Percentiles rank a stretch among this genome's conserved stretches.
Conservation (phyloP, 2,888 invertebrate genomes). For the Chloromyia formosa region DNA sequence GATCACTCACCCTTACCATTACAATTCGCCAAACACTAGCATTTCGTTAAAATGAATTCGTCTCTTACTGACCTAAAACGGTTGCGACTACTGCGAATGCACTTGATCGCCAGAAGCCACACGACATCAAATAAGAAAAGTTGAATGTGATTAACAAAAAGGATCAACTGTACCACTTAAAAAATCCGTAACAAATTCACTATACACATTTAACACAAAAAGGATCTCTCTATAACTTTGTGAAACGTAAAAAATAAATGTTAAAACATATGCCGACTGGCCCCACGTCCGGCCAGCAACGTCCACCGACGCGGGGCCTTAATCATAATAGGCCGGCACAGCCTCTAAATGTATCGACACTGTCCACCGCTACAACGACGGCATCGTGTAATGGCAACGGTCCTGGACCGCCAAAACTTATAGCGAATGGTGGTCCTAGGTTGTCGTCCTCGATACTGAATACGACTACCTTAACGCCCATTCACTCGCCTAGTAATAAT, state of each 20-base stretch:
- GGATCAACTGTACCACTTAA: too few relatives aligned
- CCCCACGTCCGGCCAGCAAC: conserved; percentile 61
- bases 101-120: too few relatives aligned
- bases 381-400: conserved; percentile 49
- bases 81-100: too few relatives aligned
- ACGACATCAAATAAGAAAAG: too few relatives aligned
- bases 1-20: too few relatives aligned
- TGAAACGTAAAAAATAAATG: conserved; percentile 49
- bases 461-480: conserved; percentile 56
- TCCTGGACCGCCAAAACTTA: conserved; percentile 52
- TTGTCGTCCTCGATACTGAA: conserved; percentile 60
- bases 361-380: conserved; percentile 58
- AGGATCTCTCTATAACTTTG: conserved; percentile 11
- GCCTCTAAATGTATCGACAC: conserved; percentile 73
- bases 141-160: too few relatives aligned
- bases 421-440: conserved; percentile 61
- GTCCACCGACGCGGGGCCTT: conserved; percentile 53
- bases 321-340: conserved; percentile 65
- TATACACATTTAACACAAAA: conserved; percentile 12
- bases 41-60: too few relatives aligned
- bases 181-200: neutral
- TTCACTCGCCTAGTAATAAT: conserved; percentile 55
- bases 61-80: too few relatives aligned
- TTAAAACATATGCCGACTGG: conserved; percentile 56
- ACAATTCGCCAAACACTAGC: too few relatives aligned